These are phyloP conservation scores for Noctilio leporinus DNA, from an alignment of 2,113 vertebrate genomes.

Conservation along the genomic window DNA sequence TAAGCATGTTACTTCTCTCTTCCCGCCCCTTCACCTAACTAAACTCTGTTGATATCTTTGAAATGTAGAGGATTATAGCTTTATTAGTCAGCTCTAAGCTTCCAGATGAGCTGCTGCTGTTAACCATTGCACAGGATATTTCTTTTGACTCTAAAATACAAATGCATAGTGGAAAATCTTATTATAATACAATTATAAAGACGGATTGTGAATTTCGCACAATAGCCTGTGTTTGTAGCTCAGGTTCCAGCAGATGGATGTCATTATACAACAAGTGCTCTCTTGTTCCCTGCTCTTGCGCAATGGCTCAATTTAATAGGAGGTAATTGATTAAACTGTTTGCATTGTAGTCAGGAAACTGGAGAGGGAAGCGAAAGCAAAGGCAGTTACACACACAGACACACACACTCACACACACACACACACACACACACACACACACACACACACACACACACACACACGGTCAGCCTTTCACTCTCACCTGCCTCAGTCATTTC, in stretches of 20 bases:
- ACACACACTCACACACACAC: not conserved
- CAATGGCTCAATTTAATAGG: conserved; percentile 36
- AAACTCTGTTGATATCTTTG: not conserved
- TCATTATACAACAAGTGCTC: not conserved
- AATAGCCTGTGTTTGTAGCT: conserved; percentile 28
- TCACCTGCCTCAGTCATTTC: not conserved
- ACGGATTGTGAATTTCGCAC: not conserved
- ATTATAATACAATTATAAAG: conserved; percentile 8
- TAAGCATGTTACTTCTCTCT: not conserved
- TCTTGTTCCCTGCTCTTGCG: conserved; percentile 29
- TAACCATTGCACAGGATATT: not conserved
- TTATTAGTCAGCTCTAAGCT: not conserved
- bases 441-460: too few relatives aligned
- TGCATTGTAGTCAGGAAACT: not conserved
- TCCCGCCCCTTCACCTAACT: not conserved
- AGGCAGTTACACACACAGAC: not conserved
- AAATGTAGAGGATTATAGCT: not conserved
- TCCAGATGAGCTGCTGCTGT: not conserved
- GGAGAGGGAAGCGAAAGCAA: not conserved
- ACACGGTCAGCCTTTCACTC: not conserved
- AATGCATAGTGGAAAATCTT: conserved; percentile 19
- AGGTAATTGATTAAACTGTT: conserved; percentile 46
- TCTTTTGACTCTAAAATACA: conserved; percentile 22
- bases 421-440: too few relatives aligned
- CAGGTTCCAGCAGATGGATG: conserved; percentile 37